Evolutionary conservation across 2,888 invertebrate species (phyloP), one percentile per base, ranked within the genome.

Genomic region (Synergus umbraculus): DNA sequence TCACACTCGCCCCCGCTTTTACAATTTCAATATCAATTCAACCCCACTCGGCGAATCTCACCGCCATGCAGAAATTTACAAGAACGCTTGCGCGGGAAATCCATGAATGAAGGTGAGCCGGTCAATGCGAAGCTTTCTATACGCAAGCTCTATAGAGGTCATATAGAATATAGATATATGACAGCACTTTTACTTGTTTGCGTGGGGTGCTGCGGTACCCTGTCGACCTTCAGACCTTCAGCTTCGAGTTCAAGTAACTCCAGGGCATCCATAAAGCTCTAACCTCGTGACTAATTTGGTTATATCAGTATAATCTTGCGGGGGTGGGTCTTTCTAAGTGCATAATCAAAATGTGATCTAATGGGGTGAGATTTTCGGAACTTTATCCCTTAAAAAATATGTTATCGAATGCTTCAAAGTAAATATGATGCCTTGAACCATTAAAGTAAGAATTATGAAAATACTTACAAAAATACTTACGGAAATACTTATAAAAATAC

Each of bases 41-140:
- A 83, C 78, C 79, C 82, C 83, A 82, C 77, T 44, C 65, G 79
- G 77, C 78, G 81, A 46, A 81, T 22, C 22, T 78, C 83, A 83
- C 79, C 81, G 81, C 83, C 81, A 79, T 81, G n/a, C 78, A 18
- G 73, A 15, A 54, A 29, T 43, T 12, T 18, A 8, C 37, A 1
- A 22, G 4, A 15, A 77, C 83, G 83, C 83, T 76, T 77, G 83
- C 54, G 79, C 54, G 60, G 37, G 9, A 77, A 81, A 82, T 82
- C 18, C 66, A 83, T 83, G 83, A 83, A 83, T 83, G 83, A 78
- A 82, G 77, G 66, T 77, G 80, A 43, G 41, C 76, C 83, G 82
- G 78, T 83, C 82, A 83, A 83, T 83, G 83, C 80, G 79, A 79
- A 78, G 81, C 78, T 79, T 79, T 77, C 81, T 80, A 78, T 77